Evolutionary conservation across 2,888 invertebrate genomes (phyloP).

Genomic region (Gymnocheta viridis): DNA sequence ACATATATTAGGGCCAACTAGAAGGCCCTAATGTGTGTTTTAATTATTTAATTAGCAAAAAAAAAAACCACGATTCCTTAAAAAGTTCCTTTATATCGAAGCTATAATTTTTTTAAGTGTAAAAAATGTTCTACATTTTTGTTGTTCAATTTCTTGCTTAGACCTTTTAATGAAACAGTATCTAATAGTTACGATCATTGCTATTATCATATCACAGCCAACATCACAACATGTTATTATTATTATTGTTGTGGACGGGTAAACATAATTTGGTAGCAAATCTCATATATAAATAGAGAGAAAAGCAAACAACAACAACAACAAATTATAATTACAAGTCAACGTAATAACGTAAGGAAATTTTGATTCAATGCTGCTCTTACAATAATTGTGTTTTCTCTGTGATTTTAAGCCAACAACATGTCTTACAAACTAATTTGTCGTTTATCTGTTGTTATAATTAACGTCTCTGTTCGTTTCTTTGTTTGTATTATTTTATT

Average conservation of each 20-base stretch:
- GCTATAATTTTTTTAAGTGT: neutral
- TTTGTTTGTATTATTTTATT: no score
- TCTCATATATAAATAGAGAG: neutral
- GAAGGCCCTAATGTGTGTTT: no score
- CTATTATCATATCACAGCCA: neutral
- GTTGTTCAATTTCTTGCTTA: neutral
- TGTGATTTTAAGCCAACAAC: no score
- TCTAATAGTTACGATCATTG: neutral
- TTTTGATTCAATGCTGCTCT: neutral
- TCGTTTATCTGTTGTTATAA: no score
- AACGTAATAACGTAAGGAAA: neutral
- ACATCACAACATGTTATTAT: conserved; percentile 9
- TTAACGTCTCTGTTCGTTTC: no score
- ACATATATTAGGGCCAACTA: no score
- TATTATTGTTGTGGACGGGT: neutral
- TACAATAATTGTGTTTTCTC: neutral
- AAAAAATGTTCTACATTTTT: conserved; percentile 2
- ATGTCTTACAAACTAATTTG: no score
- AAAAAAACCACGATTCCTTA: no score
- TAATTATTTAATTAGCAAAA: no score
- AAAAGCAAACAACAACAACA: conserved; percentile 1
- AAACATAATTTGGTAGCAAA: conserved; percentile 19
- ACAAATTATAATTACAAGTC: neutral
- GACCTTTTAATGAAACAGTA: neutral
- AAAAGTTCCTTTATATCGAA: neutral